These are phyloP conservation scores for Butastur rufipennis DNA, from an alignment of 2,113 vertebrate species.

Conservation along the genomic window DNA sequence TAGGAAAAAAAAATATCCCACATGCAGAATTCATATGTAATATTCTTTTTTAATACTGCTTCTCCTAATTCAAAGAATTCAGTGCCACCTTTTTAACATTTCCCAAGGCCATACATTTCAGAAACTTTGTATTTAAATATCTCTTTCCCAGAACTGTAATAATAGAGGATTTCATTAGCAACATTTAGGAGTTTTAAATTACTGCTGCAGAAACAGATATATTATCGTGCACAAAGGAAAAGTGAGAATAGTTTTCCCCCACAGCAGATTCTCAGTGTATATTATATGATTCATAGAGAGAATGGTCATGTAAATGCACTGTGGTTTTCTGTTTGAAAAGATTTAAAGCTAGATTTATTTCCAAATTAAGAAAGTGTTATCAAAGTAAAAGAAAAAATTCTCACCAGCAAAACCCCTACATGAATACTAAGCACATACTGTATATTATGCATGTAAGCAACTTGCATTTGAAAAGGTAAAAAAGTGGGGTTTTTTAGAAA, in stretches of 20 bases:
- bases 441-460: background rate
- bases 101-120: background rate
- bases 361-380: slow-evolving; percentile 11
- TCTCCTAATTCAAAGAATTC: background rate
- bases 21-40: background rate
- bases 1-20: background rate
- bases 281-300: background rate
- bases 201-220: background rate
- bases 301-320: background rate
- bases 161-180: slow-evolving; percentile 6
- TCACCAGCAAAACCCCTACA: background rate
- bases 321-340: slow-evolving; percentile 2
- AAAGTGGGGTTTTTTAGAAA: background rate
- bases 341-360: slow-evolving; percentile 27
- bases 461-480: background rate
- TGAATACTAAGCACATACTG: background rate
- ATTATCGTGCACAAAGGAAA: background rate
- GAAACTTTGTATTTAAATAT: background rate
- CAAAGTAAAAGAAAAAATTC: background rate
- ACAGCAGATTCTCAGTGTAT: background rate
- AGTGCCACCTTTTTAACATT: background rate
- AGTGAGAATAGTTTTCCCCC: background rate
- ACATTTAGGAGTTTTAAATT: slow-evolving; percentile 21
- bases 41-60: background rate
- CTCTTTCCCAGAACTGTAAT: background rate